Conservation (phyloP, 2,797 vertebrate species). For the Anabacerthia variegaticeps region DNA sequence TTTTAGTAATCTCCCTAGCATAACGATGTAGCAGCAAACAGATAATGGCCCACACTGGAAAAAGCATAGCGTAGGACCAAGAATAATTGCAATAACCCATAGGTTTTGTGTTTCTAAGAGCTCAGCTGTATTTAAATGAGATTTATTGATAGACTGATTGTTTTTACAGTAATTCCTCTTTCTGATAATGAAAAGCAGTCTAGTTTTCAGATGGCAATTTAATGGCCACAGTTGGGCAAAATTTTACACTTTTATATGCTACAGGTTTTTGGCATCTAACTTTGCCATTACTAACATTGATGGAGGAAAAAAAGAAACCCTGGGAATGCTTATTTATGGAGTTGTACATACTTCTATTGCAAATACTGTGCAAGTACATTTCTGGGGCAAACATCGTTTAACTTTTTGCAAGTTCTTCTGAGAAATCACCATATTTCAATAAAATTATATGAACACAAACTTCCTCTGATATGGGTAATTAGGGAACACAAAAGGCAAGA, state of each 20-base stretch:
- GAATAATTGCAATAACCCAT: background rate
- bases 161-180: background rate
- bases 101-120: background rate
- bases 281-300: background rate
- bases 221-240: background rate
- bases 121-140: background rate
- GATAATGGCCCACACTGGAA: background rate
- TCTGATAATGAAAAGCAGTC: background rate
- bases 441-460: background rate
- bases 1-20: background rate
- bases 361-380: background rate
- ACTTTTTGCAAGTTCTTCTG: background rate
- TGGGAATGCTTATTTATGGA: background rate
- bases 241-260: background rate
- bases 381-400: background rate
- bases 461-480: background rate
- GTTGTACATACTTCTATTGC: background rate
- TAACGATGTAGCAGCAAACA: background rate
- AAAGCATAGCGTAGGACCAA: background rate
- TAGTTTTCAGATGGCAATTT: background rate
- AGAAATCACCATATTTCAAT: background rate
- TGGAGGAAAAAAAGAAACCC: background rate
- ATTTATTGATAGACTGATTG: background rate
- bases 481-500: background rate
- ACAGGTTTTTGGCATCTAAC: background rate